phyloP scores from a whole-genome alignment of 2,797 vertebrate species.

The Glossophaga mutica region DNA sequence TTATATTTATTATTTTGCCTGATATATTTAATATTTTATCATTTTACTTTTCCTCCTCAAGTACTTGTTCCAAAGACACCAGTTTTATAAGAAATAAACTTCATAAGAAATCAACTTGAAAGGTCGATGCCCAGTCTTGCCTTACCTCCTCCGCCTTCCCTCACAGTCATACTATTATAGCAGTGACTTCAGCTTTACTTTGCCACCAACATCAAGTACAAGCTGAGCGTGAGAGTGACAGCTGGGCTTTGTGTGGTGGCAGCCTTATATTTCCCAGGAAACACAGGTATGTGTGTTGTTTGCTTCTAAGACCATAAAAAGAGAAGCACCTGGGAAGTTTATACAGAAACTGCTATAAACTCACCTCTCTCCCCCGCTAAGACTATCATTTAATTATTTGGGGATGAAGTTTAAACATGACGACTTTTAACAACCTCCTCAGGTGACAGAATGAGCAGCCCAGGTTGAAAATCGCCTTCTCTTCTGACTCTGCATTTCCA shows the following conservation, averaged over 20 bases:
- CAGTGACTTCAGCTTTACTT: not conserved
- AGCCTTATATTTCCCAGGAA: not conserved
- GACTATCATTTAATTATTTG: not conserved
- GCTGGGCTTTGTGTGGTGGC: no score
- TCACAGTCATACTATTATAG: rapidly evolving
- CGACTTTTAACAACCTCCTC: not conserved
- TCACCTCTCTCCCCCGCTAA: not conserved
- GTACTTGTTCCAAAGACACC: not conserved
- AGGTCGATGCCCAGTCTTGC: rapidly evolving
- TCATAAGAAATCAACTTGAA: not conserved
- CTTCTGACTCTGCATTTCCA: not conserved
- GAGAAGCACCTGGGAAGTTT: not conserved
- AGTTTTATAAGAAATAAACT: not conserved
- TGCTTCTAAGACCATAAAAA: not conserved
- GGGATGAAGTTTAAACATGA: not conserved
- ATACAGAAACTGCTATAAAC: not conserved
- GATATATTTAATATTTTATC: not conserved
- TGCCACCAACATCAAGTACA: not conserved
- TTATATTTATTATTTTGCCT: not conserved
- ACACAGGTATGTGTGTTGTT: not conserved
- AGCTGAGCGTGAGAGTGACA: not conserved
- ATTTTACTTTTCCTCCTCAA: not conserved
- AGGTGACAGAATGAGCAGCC: not conserved
- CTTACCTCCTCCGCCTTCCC: not conserved
- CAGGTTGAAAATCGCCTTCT: not conserved